Evolutionary conservation across 1,140 invertebrate species (phyloP), one percentile per base, ranked within the genome.

Genomic region (Dysdera silvatica): DNA sequence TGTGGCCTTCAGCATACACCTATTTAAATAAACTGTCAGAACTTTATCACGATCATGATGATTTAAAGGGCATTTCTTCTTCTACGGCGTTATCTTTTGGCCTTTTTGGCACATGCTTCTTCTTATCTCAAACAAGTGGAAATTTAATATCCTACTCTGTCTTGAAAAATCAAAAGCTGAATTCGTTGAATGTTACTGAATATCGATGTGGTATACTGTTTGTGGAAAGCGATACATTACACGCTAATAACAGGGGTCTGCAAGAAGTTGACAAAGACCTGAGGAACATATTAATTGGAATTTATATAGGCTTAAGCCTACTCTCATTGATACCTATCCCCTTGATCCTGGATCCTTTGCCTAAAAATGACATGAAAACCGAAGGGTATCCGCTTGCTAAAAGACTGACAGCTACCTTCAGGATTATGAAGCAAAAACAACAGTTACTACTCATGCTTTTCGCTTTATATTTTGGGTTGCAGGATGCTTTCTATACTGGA

Each of bases 391-490:
- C 87, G 70, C 67, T 89, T n/a, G 83, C 83, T 16, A 86, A 91
- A n/a, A n/a, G n/a, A 73, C 80, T 95, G 56, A 76, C 95, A 3
- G 85, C 89, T n/a, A 95, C 91, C 3, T 86, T 89, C 56, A 86
- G 86, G 73, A 91, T 95, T 71, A 20, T 31, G 4, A 51, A 29
- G 24, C 79, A 93, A 66, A 89, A 87, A 77, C 23, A 49, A 16
- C 91, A 95, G 71, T 85, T 95, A 69, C 79, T 98, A 4, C 82
- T 98, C 10, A 95, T 97, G 69, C 92, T 93, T 0, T 85, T 98
- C 61, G 98, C 94, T 0, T 78, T 97, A 32, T 98, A 91, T 85
- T 95, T 94, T 70, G 95, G 94, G 48, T 87, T 97, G 82, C 93
- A 96, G 74, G 93, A 98, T 74, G 92, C 91, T 0, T 97, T 96